Conservation (phyloP, 2,797 vertebrate species). For the Mionectes olivaceus region DNA sequence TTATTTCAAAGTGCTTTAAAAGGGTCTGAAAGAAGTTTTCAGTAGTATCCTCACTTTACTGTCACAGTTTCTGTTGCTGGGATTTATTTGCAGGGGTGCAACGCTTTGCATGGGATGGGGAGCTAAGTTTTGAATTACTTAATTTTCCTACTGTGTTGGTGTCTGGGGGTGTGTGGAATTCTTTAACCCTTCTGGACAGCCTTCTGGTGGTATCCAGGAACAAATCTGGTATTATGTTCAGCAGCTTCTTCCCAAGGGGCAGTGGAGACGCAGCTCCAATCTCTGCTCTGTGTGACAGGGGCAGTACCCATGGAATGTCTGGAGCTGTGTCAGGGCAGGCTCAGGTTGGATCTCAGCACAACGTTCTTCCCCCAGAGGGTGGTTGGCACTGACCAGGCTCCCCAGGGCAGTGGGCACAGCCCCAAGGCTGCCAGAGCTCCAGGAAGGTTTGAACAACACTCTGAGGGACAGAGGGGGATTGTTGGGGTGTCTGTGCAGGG, state of each 20-base stretch:
- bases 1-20: background rate
- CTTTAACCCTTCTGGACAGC: background rate
- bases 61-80: background rate
- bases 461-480: background rate
- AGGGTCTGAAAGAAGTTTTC: background rate
- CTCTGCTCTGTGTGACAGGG: background rate
- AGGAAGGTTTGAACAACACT: fast-evolving
- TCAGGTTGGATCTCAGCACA: fast-evolving
- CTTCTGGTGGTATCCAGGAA: background rate
- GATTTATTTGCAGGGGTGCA: background rate
- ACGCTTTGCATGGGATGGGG: background rate
- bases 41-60: background rate
- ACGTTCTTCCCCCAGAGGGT: background rate
- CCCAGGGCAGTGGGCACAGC: background rate
- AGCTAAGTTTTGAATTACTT: background rate
- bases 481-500: background rate
- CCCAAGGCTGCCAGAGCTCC: background rate
- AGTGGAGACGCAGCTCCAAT: background rate
- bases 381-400: background rate
- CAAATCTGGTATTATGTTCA: background rate
- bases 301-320: fast-evolving
- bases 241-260: background rate
- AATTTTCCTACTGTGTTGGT: background rate
- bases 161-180: background rate
- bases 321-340: fast-evolving